Evolutionary conservation across 2,113 vertebrate genomes (phyloP).

Genomic region (Progne subis): DNA sequence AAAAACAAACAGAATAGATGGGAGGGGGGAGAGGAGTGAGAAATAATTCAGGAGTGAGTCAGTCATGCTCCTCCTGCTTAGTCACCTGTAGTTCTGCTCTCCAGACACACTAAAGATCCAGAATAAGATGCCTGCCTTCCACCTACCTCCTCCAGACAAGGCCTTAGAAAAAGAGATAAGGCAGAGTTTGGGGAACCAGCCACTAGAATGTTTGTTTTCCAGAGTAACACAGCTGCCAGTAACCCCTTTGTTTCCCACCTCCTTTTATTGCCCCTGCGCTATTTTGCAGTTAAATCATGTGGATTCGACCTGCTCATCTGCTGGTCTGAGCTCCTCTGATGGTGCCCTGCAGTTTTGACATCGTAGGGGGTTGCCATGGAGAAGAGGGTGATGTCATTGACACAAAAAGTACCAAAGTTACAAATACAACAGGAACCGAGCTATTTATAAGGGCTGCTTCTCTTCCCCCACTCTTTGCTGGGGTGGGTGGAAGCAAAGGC

Average conservation of each 20-base stretch:
- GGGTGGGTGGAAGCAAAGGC: slow-evolving; percentile 56
- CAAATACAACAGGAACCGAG: slow-evolving; percentile 76
- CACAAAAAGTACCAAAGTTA: slow-evolving; percentile 79
- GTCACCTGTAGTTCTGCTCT: slow-evolving; percentile 73
- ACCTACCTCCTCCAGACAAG: slow-evolving; percentile 12
- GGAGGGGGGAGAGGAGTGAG: slow-evolving; percentile 50
- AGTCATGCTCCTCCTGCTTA: slow-evolving; percentile 69
- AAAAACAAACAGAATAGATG: slow-evolving; percentile 39
- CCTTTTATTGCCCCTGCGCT: neutral
- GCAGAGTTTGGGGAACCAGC: neutral
- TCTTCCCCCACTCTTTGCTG: slow-evolving; percentile 37
- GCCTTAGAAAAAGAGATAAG: neutral
- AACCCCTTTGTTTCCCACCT: neutral
- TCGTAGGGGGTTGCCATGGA: slow-evolving; percentile 81
- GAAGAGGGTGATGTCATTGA: slow-evolving; percentile 79
- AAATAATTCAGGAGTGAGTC: slow-evolving; percentile 70
- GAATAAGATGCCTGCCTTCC: slow-evolving; percentile 29
- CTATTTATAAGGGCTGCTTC: slow-evolving; percentile 76
- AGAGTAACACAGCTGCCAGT: neutral
- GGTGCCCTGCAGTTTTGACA: slow-evolving; percentile 77
- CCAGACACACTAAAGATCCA: slow-evolving; percentile 17
- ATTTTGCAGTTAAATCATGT: slow-evolving; percentile 67
- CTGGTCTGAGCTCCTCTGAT: slow-evolving; percentile 55
- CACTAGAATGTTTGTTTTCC: neutral
- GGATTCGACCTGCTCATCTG: slow-evolving; percentile 50